Base-by-base conservation (phyloP, 2,113 vertebrate species). In the Numida meleagris region DNA sequence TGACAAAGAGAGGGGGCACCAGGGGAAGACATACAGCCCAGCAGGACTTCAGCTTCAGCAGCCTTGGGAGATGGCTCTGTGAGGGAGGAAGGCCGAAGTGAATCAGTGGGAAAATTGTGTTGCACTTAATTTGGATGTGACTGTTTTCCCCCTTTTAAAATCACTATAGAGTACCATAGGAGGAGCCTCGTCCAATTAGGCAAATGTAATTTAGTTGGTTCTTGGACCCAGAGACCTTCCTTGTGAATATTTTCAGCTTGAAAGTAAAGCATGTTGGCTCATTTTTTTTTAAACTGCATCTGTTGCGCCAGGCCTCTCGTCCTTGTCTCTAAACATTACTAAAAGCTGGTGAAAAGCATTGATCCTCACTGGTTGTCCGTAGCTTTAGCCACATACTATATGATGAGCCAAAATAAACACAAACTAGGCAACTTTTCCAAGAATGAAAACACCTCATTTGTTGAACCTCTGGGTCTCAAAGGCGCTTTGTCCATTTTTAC, bases 401-500 rank as follows among this genome's bases (percentile, higher is more conserved):
- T 45, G 61, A 95, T 58, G 86, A 90, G 93, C 96, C 94, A 95
- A 95, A 95, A 90, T 78, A 91, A 95, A 90, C 92, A 95, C 77
- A 83, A 92, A 93, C 48, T 50, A 82, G 92, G 90, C 66, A 96
- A 82, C 66, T 90, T 90, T 85, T 93, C 89, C 93, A 95, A 95
- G 86, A 93, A 75, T 58, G 70, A 96, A 95, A 97, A 94, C 91
- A 95, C 93, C 95, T 96, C 82, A 94, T 96, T 88, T 95, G 90
- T 96, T 95, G 93, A 95, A 81, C 58, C 70, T 91, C 58, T 48
- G 81, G 65, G 91, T 94, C 90, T 95, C 88, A 97, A 95, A 97
- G 94, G 79, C 20, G 3, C 91, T 95, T 96, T 97, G 95, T 97
- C 85, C 95, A 78, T 62, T 94, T 92, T 80, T 82, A 79, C 70